Conservation (phyloP, 2,888 invertebrate genomes). For the Ennomos fuscantarius region DNA sequence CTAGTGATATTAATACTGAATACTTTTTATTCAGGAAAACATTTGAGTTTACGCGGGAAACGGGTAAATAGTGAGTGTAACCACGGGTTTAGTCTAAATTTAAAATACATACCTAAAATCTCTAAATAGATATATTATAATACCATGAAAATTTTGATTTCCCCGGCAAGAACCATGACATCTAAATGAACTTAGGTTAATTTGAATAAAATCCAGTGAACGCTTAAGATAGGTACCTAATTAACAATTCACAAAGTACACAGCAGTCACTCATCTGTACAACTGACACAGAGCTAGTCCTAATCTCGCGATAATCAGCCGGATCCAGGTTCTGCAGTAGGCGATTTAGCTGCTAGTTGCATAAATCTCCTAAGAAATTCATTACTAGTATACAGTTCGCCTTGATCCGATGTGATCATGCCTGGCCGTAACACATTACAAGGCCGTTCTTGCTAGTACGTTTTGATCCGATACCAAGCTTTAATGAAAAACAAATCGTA, state of each 20-base stretch:
- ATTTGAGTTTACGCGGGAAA: too few relatives aligned
- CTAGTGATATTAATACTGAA: too few relatives aligned
- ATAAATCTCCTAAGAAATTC: constrained; percentile 29
- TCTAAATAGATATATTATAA: too few relatives aligned
- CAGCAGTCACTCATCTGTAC: constrained; percentile 1
- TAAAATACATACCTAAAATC: too few relatives aligned
- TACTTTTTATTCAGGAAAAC: too few relatives aligned
- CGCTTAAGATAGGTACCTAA: too few relatives aligned
- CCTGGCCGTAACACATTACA: constrained; percentile 29
- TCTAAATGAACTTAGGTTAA: too few relatives aligned
- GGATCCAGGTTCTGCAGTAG: constrained; percentile 17
- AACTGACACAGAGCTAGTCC: constrained; percentile 4
- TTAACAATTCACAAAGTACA: not conserved
- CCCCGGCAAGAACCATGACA: too few relatives aligned
- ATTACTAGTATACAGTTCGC: constrained; percentile 41
- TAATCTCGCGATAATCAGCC: not conserved
- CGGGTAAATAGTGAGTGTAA: too few relatives aligned
- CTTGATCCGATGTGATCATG: constrained; percentile 52
- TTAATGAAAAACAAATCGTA: constrained; percentile 15
- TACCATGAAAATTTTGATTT: too few relatives aligned
- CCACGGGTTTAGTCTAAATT: too few relatives aligned
- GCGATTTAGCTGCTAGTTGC: constrained; percentile 15
- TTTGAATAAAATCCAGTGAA: too few relatives aligned
- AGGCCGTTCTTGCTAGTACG: constrained; percentile 34
- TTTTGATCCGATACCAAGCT: constrained; percentile 31